Conservation (phyloP, 2,888 invertebrate genomes). For the Clostera curtula region DNA sequence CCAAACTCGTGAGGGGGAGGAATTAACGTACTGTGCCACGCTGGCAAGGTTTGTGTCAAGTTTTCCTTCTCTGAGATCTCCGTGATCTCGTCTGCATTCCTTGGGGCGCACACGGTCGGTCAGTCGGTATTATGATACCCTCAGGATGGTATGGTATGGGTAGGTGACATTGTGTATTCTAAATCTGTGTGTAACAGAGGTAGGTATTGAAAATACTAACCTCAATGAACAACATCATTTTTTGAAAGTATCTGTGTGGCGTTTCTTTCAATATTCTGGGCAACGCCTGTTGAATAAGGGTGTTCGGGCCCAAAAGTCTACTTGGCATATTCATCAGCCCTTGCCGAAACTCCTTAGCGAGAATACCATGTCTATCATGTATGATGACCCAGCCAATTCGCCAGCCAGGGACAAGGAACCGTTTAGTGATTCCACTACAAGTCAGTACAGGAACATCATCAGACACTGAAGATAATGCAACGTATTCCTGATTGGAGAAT, state of each 20-base stretch:
- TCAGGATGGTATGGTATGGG: too few relatives aligned
- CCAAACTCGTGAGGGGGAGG: too few relatives aligned
- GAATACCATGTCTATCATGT: conserved; percentile 85
- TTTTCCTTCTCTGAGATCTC: too few relatives aligned
- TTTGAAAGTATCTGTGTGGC: conserved; percentile 86
- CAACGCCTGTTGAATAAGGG: conserved; percentile 91
- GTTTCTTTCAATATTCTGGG: conserved; percentile 88
- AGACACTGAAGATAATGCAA: conserved; percentile 88
- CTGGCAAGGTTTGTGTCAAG: too few relatives aligned
- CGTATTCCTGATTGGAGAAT: conserved; percentile 85
- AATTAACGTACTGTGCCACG: too few relatives aligned
- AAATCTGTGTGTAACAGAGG: too few relatives aligned
- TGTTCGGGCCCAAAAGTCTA: conserved; percentile 92
- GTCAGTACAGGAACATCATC: conserved; percentile 92
- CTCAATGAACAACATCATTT: conserved; percentile 74
- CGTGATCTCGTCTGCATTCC: too few relatives aligned
- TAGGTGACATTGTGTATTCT: too few relatives aligned
- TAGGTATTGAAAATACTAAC: too few relatives aligned
- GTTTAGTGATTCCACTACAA: conserved; percentile 95
- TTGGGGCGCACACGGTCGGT: too few relatives aligned
- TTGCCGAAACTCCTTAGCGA: conserved; percentile 63
- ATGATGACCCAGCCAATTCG: conserved; percentile 96
- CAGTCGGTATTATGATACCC: too few relatives aligned
- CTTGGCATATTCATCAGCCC: conserved; percentile 81
- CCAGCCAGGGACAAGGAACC: conserved; percentile 98